Evolutionary conservation across 1,140 invertebrate species (phyloP).

Genomic region (Dufourea novaeangliae): DNA sequence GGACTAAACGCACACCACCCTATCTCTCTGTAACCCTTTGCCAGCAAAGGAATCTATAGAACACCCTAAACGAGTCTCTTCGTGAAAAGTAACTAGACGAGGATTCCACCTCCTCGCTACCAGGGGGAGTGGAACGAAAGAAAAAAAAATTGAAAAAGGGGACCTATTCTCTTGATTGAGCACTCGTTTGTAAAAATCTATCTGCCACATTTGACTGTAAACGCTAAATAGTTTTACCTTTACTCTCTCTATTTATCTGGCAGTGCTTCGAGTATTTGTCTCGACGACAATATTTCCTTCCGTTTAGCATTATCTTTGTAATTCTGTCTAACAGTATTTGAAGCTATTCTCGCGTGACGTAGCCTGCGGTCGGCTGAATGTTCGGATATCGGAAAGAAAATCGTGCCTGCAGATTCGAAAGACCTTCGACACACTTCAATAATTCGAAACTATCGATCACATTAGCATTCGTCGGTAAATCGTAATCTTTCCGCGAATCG

Average conservation of each 20-base stretch:
- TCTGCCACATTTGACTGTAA: slow-evolving; percentile 21
- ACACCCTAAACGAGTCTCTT: background rate
- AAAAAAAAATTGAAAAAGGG: background rate
- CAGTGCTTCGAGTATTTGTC: slow-evolving; percentile 35
- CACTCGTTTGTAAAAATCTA: slow-evolving; percentile 22
- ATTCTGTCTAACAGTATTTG: too few species aligned
- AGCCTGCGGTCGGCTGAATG: too few species aligned
- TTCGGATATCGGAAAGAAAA: too few species aligned
- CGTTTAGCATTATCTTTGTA: too few species aligned
- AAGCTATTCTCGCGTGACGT: too few species aligned
- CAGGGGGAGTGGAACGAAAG: background rate
- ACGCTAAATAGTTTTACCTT: background rate
- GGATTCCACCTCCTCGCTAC: too few species aligned
- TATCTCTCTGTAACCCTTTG: slow-evolving; percentile 36
- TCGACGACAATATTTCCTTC: background rate
- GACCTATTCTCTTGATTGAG: slow-evolving; percentile 12
- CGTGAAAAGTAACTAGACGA: too few species aligned
- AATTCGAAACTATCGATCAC: background rate
- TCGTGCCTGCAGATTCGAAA: too few species aligned
- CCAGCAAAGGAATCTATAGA: slow-evolving; percentile 54
- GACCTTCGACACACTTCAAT: background rate
- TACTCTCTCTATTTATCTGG: slow-evolving; percentile 30
- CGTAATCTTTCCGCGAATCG: background rate
- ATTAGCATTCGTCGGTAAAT: background rate
- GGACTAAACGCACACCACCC: slow-evolving; percentile 7